Base-by-base conservation (phyloP, 2,113 vertebrate genomes). In the Psittacus erithacus region DNA sequence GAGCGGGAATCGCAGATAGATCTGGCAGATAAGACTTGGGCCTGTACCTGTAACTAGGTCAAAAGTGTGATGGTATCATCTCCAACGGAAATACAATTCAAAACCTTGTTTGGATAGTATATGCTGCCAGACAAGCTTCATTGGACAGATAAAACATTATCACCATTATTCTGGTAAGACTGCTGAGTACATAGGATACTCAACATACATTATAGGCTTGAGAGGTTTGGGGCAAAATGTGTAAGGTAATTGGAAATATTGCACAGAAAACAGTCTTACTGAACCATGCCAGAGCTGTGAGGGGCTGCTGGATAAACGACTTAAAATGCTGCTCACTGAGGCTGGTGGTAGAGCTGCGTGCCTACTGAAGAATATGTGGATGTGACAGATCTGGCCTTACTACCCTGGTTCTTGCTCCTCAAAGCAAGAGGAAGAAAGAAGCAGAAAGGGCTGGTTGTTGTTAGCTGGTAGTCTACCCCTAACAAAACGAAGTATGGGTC, bases 11-110 rank as follows among this genome's bases (percentile, higher is more conserved):
- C 75, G 0, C 80, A 95, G 97, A 97, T 91, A 76, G 86, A 95
- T 97, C 96, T 97, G 92, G 68, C 73, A 88, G 97, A 96, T 93
- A 97, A 95, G 93, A 44, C 87, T 88, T 78, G 87, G 92, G 49
- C 68, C 82, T 95, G 50, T 96, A 90, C 89, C 95, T 81, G 16
- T 85, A 93, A 97, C 90, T 85, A 93, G 92, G 95, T 97, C 76
- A 78, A 96, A 93, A 95, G 73, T 91, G 50, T 50, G 86, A 93
- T 83, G 78, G 81, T 78, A 68, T 92, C 93, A n/a, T 86, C 83
- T 95, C 71, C 84, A 60, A 70, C 82, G 87, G 43, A 74, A 91
- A 92, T 92, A 93, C 78, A 90, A 92, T 91, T 89, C 76, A 91
- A 92, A 91, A 82, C 87, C 83, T 89, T 82, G 86, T 96, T 97